phyloP scores from a whole-genome alignment of 2,797 vertebrate species.

The Pampus argenteus region DNA sequence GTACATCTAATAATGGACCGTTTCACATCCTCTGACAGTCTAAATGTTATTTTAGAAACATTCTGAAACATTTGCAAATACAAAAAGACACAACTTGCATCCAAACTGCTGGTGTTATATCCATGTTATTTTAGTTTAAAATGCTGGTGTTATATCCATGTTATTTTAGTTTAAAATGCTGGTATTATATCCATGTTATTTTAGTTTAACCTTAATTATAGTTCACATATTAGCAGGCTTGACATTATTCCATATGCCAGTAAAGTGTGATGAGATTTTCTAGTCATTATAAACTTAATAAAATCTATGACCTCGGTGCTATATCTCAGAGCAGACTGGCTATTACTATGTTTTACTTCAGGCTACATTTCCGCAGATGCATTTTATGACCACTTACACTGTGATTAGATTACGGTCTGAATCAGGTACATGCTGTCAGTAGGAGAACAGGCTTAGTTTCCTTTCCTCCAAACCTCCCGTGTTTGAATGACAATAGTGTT shows the following conservation, averaged over 20 bases:
- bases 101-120: not conserved
- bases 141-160: not conserved
- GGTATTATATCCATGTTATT: not conserved
- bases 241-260: not conserved
- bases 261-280: conserved; percentile 3
- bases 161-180: not conserved
- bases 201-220: not conserved
- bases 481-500: not conserved
- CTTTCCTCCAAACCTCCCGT: not conserved
- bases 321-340: not conserved
- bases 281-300: conserved; percentile 8
- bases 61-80: not conserved
- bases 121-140: not conserved
- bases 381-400: conserved; percentile 6
- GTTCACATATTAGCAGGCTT: not conserved
- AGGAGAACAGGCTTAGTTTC: not conserved
- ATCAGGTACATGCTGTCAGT: not conserved
- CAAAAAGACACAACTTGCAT: too few species aligned
- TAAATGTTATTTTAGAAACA: not conserved
- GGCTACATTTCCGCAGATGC: conserved; percentile 3
- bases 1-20: not conserved
- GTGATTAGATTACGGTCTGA: not conserved
- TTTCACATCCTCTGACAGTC: not conserved
- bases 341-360: not conserved
- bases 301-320: not conserved